Conservation (phyloP, 2,797 vertebrate genomes). For the Numenius phaeopus region DNA sequence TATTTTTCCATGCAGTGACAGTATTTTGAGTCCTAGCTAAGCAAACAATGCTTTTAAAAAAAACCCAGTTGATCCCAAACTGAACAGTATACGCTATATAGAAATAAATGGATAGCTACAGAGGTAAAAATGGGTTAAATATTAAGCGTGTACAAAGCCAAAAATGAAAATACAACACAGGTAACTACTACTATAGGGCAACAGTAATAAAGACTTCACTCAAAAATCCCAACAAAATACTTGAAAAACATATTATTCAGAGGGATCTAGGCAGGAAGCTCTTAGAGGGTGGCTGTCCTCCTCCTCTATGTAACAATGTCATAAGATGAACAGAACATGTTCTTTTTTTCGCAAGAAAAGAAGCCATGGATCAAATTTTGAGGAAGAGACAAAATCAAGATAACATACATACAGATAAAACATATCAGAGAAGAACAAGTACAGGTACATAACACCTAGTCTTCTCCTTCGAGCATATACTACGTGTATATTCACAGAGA, state of each 20-base stretch:
- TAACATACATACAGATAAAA: background rate
- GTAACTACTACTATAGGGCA: background rate
- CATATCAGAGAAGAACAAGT: background rate
- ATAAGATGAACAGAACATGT: background rate
- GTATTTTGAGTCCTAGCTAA: background rate
- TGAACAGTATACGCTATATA: background rate
- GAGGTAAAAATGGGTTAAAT: background rate
- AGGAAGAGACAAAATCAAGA: background rate
- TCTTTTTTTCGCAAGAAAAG: background rate
- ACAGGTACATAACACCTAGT: background rate
- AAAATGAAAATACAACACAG: background rate
- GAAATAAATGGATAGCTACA: background rate
- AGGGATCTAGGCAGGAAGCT: background rate
- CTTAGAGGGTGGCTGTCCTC: background rate
- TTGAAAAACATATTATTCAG: background rate
- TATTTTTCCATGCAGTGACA: background rate
- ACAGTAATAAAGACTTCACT: background rate
- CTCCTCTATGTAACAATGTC: background rate
- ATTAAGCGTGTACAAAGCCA: background rate
- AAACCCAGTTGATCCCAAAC: background rate
- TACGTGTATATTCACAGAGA: background rate
- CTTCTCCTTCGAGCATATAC: background rate
- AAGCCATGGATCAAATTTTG: background rate
- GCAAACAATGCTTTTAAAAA: background rate
- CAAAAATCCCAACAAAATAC: rapidly evolving